Evolutionary conservation across 2,797 vertebrate genomes (phyloP).

Genomic region (Heteromormyrus szaboi): DNA sequence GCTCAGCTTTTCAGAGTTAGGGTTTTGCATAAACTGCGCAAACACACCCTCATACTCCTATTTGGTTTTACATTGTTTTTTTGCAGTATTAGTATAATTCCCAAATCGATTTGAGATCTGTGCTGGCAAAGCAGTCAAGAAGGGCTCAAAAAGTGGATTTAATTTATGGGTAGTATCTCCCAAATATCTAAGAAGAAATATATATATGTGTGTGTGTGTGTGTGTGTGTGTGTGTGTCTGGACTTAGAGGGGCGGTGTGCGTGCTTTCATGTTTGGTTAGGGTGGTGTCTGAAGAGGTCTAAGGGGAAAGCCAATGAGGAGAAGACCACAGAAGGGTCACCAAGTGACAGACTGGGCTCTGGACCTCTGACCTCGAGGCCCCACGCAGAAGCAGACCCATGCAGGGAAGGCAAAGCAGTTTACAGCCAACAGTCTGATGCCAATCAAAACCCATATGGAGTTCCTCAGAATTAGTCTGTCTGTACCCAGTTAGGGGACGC

Average conservation of each 20-base stretch:
- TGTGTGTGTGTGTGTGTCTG: no score
- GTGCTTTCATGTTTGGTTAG: background rate
- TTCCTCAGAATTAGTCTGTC: background rate
- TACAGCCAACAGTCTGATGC: background rate
- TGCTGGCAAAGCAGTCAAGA: background rate
- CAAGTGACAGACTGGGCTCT: background rate
- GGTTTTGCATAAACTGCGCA: background rate
- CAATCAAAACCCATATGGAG: background rate
- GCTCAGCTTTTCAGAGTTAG: background rate
- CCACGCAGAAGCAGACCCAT: background rate
- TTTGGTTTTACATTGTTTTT: background rate
- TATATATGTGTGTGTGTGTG: no score
- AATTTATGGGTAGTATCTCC: no score
- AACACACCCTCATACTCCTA: background rate
- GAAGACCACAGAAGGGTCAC: background rate
- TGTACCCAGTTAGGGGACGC: background rate
- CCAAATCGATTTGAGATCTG: background rate
- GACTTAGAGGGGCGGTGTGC: no score
- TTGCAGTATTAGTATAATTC: background rate
- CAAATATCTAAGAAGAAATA: no score
- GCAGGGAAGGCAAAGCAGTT: background rate
- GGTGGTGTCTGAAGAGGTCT: background rate
- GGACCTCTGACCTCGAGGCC: background rate
- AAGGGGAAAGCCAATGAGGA: background rate
- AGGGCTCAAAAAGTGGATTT: background rate